A percentile compares a stretch with the other conserved stretches of the same genome.
phyloP scores from a whole-genome alignment of 2,888 invertebrate genomes.

The Papilio elwesi region DNA sequence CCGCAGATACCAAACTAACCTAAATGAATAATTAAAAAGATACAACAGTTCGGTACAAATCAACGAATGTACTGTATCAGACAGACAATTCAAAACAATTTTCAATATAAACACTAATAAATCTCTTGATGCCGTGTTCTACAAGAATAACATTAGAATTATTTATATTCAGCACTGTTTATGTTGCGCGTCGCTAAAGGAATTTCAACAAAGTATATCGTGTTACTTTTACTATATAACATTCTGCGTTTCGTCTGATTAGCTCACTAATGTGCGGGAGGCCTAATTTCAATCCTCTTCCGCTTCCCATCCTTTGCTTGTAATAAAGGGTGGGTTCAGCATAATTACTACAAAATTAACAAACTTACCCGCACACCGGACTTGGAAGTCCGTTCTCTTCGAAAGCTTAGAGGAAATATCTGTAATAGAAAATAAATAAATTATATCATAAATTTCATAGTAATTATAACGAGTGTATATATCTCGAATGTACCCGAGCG shows the following conservation, averaged over 20 bases:
- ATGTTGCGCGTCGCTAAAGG: constrained; percentile 10
- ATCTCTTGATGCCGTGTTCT: background rate
- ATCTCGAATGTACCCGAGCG: no score
- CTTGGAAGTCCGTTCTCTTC: constrained; percentile 22
- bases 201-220: constrained; percentile 1
- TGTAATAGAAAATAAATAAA: constrained; percentile 16
- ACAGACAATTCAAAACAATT: constrained; percentile 2
- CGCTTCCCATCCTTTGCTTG: no score
- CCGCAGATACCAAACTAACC: no score
- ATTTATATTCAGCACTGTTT: constrained; percentile 32
- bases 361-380: constrained; percentile 31
- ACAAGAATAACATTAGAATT: constrained; percentile 25
- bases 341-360: no score
- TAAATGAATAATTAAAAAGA: background rate
- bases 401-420: constrained; percentile 32
- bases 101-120: background rate
- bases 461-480: no score
- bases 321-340: no score
- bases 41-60: background rate
- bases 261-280: no score
- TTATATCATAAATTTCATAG: no score
- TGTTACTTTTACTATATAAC: background rate
- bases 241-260: no score
- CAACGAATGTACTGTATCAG: background rate
- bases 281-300: no score